Conservation (phyloP, 64 coral and sea anemone genomes). For the Cladopsammia gracilis region DNA sequence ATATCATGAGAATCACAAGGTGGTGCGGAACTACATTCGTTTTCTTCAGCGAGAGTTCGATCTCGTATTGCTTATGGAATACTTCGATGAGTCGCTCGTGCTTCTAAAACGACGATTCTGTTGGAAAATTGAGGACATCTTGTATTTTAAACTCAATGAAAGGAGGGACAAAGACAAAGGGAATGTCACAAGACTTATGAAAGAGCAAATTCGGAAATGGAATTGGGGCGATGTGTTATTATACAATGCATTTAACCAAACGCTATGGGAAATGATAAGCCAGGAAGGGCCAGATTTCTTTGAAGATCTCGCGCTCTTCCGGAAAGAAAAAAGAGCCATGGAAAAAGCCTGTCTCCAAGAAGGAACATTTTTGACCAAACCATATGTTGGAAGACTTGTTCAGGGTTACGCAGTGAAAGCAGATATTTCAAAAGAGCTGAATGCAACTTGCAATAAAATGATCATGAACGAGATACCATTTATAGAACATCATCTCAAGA, state of each 20-base stretch:
- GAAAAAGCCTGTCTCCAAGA: slow-evolving; percentile 9
- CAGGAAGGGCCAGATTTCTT: slow-evolving; percentile 60
- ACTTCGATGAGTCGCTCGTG: slow-evolving; percentile 85
- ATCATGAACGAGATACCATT: slow-evolving; percentile 44
- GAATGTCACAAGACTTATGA: not conserved
- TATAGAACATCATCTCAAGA: not conserved
- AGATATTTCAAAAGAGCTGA: not conserved
- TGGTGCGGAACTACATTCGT: slow-evolving; percentile 39
- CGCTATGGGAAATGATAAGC: slow-evolving; percentile 74
- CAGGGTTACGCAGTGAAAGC: slow-evolving; percentile 17
- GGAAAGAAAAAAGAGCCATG: not conserved
- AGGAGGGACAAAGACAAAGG: slow-evolving; percentile 31
- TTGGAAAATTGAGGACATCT: slow-evolving; percentile 74
- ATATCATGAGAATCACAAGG: not conserved
- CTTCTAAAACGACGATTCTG: slow-evolving; percentile 83
- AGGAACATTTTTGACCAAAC: slow-evolving; percentile 14
- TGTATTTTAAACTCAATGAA: slow-evolving; percentile 73
- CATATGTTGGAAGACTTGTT: slow-evolving; percentile 18
- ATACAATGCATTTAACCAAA: slow-evolving; percentile 74
- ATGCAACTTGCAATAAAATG: slow-evolving; percentile 6
- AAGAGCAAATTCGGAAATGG: slow-evolving; percentile 66
- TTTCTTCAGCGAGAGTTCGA: slow-evolving; percentile 73
- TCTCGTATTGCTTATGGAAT: slow-evolving; percentile 78
- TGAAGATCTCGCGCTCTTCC: slow-evolving; percentile 23
- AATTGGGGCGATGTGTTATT: slow-evolving; percentile 70